These are phyloP conservation scores for Scylla paramamosain DNA, from an alignment of 1,140 invertebrate species.

Conservation along the genomic window DNA sequence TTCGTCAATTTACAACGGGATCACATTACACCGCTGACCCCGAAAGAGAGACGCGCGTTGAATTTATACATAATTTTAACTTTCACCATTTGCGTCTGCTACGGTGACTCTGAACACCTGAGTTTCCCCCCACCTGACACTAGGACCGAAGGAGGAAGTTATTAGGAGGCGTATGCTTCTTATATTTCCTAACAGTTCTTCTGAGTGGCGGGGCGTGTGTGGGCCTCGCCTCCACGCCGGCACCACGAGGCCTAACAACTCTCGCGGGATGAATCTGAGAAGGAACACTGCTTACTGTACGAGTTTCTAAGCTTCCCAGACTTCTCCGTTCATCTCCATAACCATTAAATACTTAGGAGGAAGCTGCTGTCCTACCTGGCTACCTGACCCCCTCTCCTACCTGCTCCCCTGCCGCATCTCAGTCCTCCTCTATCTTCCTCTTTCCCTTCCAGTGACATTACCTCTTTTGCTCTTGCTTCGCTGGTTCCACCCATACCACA, in stretches of 20 bases:
- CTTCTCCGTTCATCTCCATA: too few species aligned
- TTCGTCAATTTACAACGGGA: slow-evolving; percentile 13
- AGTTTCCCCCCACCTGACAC: neutral
- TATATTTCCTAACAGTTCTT: too few species aligned
- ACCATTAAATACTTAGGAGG: too few species aligned
- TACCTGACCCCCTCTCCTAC: too few species aligned
- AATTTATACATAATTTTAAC: neutral
- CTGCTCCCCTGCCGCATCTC: too few species aligned
- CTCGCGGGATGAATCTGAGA: too few species aligned
- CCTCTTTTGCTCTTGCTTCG: neutral
- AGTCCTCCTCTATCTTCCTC: too few species aligned
- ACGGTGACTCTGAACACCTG: neutral
- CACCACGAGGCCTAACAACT: too few species aligned
- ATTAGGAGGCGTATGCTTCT: too few species aligned
- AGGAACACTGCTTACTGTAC: neutral
- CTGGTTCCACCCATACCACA: neutral
- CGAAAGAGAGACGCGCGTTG: neutral
- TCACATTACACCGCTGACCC: neutral
- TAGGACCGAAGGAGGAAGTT: neutral
- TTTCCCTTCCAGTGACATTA: too few species aligned
- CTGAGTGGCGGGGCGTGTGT: neutral
- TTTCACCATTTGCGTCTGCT: neutral
- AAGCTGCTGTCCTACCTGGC: too few species aligned
- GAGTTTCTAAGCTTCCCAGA: neutral
- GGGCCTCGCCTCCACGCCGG: neutral